Percentiles rank a stretch among this genome's conserved stretches.
Conservation (phyloP, 2,888 invertebrate genomes). For the Lissocephala sabroskyi region DNA sequence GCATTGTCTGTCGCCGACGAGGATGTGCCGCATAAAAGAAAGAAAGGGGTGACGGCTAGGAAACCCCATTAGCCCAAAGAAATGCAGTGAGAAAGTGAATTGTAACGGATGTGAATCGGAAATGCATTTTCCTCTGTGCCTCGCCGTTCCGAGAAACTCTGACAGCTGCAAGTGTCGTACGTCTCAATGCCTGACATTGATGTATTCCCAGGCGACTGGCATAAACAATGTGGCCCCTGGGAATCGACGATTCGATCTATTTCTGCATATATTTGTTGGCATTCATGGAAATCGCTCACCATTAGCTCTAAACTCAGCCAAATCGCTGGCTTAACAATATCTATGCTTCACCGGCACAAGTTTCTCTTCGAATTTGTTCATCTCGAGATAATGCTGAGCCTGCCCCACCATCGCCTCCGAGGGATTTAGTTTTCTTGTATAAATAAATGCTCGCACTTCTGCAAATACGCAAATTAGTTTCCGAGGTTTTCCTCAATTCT, state of each 20-base stretch:
- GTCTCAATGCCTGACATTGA: slow-evolving; percentile 49
- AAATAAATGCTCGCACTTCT: too few species aligned
- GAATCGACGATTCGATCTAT: slow-evolving; percentile 11
- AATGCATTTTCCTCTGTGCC: slow-evolving; percentile 14
- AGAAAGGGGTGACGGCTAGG: slow-evolving; percentile 1
- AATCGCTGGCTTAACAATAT: too few species aligned
- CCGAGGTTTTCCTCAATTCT: too few species aligned
- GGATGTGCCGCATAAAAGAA: too few species aligned
- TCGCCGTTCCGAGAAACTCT: not conserved
- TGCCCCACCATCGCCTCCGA: too few species aligned
- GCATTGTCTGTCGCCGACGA: not conserved
- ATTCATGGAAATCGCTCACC: too few species aligned
- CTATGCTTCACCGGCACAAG: too few species aligned
- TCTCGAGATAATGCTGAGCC: too few species aligned
- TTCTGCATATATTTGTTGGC: slow-evolving; percentile 1
- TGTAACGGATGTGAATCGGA: slow-evolving; percentile 55
- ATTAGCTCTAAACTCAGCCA: too few species aligned
- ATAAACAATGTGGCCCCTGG: slow-evolving; percentile 45
- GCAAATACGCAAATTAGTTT: too few species aligned
- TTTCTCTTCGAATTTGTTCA: too few species aligned
- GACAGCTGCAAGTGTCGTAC: slow-evolving; percentile 55
- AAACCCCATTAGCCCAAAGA: slow-evolving; percentile 16
- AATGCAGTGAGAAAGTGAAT: slow-evolving; percentile 49
- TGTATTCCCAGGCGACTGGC: slow-evolving; percentile 37
- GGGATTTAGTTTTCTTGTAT: too few species aligned